Conservation (phyloP, 2,113 vertebrate genomes). For the Calidris pygmaea region DNA sequence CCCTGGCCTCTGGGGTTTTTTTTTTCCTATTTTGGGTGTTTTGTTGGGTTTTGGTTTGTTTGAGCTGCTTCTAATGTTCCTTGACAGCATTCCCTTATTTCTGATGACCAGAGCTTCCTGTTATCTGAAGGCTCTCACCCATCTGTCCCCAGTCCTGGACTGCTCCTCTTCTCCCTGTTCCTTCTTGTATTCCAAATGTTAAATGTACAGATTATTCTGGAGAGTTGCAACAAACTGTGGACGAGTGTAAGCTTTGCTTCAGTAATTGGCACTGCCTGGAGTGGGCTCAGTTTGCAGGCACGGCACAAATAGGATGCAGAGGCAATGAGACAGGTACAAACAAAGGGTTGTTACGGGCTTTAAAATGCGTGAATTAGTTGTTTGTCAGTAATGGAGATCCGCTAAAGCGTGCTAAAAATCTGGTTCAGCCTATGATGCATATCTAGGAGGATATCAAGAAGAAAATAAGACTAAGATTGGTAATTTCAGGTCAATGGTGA, state of each 20-base stretch:
- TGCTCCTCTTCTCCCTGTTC: not conserved
- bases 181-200: not conserved
- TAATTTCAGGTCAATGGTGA: not conserved
- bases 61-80: not conserved
- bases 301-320: not conserved
- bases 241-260: not conserved
- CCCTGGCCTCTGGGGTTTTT: not conserved
- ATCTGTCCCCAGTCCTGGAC: not conserved
- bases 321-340: not conserved
- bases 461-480: accelerated
- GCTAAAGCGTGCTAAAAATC: not conserved
- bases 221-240: not conserved
- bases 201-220: not conserved
- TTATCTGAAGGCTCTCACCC: not conserved
- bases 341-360: not conserved
- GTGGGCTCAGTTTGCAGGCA: not conserved
- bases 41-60: not conserved
- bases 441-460: not conserved
- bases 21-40: not conserved
- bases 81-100: not conserved
- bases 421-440: accelerated
- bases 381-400: not conserved
- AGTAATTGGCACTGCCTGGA: not conserved
- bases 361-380: not conserved
- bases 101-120: not conserved